A percentile compares a stretch with the other conserved stretches of the same genome.
These are phyloP conservation scores for Zeugodacus cucurbitae DNA, from an alignment of 1,140 invertebrate genomes.

Conservation along the genomic window DNA sequence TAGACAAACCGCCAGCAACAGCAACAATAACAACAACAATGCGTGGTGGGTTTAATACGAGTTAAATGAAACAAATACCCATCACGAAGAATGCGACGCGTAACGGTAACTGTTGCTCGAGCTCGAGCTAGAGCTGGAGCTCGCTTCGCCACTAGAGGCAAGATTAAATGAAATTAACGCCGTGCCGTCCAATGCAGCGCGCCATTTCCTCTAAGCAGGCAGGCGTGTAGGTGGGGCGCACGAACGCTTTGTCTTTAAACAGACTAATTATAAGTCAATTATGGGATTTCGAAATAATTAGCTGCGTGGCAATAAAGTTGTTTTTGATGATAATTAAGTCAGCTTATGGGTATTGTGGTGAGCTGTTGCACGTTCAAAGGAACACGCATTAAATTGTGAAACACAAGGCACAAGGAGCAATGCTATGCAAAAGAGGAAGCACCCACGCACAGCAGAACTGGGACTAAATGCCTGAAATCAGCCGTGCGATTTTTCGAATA, in stretches of 20 bases:
- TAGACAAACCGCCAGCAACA: no score
- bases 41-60: not conserved
- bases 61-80: not conserved
- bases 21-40: no score
- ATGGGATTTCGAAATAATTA: constrained; percentile 33
- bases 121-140: not conserved
- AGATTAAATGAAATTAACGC: constrained; percentile 19
- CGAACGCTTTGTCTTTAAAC: not conserved
- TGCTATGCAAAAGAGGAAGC: no score
- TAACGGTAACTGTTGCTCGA: not conserved
- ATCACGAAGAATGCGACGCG: not conserved
- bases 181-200: not conserved
- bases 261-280: constrained; percentile 34
- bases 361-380: not conserved
- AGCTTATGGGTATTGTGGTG: not conserved
- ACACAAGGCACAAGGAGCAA: not conserved
- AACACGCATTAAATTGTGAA: not conserved
- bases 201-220: not conserved
- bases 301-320: constrained; percentile 18
- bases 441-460: no score
- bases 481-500: no score
- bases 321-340: constrained; percentile 20
- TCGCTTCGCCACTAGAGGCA: not conserved
- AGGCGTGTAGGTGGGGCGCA: not conserved
- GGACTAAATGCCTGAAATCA: no score